Percentiles rank a stretch among this genome's conserved stretches.
phyloP scores from a whole-genome alignment of 1,140 invertebrate species.

The Hycleus phaleratus region DNA sequence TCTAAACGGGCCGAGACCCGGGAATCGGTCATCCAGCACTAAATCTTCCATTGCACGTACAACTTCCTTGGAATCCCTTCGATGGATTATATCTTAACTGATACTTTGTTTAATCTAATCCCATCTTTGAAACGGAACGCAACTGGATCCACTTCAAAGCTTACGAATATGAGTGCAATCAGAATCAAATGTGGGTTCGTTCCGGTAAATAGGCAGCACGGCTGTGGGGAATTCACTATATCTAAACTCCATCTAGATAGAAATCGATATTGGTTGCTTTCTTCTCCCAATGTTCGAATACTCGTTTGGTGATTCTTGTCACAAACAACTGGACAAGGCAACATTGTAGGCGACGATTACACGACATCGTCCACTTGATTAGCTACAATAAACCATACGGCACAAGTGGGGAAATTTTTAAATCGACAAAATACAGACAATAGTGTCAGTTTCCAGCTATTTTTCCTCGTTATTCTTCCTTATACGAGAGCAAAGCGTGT shows the following conservation, averaged over 20 bases:
- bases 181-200: slow-evolving; percentile 31
- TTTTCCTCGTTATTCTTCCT: too few species aligned
- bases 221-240: slow-evolving; percentile 14
- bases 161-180: slow-evolving; percentile 30
- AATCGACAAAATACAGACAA: too few species aligned
- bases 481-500: background rate
- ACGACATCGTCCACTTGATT: background rate
- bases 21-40: slow-evolving; percentile 1
- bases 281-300: slow-evolving; percentile 5
- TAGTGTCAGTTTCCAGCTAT: too few species aligned
- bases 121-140: slow-evolving; percentile 6
- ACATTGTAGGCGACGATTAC: slow-evolving; percentile 11
- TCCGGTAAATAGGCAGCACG: slow-evolving; percentile 25
- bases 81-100: slow-evolving; percentile 18
- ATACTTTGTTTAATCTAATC: slow-evolving; percentile 23
- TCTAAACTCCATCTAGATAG: slow-evolving; percentile 6
- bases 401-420: too few species aligned
- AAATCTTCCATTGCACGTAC: slow-evolving; percentile 7
- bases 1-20: slow-evolving; percentile 1
- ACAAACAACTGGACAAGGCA: slow-evolving; percentile 25
- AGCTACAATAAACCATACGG: too few species aligned
- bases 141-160: slow-evolving; percentile 23
- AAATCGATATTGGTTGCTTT: background rate
- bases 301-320: slow-evolving; percentile 23
- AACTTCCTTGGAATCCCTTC: background rate